Base-by-base conservation (phyloP, 2,888 invertebrate species). In the Automeris io region DNA sequence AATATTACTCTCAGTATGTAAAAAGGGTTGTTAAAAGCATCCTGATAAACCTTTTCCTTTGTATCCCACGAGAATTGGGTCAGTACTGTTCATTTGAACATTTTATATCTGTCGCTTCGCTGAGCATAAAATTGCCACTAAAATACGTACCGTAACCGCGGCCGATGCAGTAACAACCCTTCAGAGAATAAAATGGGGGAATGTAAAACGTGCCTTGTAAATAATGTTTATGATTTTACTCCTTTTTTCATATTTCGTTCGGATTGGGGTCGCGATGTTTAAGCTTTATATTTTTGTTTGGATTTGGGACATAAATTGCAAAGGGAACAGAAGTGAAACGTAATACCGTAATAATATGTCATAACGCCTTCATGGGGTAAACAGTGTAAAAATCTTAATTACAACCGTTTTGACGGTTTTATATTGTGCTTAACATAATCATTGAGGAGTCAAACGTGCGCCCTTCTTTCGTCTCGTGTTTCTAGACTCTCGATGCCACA, bases 71-170 rank as follows among this genome's bases (percentile, higher is more conserved):
- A 29, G 29, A 29, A 29, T 29, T 29, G 29, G 29, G 29, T 29
- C 29, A 16, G 8, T 16, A n/a, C 29, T 29, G 29, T 29, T 29
- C 29, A 29, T 29, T 29, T 29, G 29, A 29, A 29, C 29, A 29
- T 29, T 29, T 29, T 29, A 29, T 29, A 29, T 29, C 16, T 29
- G 29, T 29, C 29, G 29, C 29, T 29, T 29, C 16, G 29, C 16
- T 29, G 29, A 29, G 29, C 29, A 16, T 29, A 29, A 29, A 29
- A 29, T 29, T 29, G 29, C 29, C 24, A 34, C 23, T 34, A 34
- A 34, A 34, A 23, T 29, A 29, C 29, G 16, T 29, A 29, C 29
- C 6, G 16, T 12, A 22, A 34, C 34, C 34, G 34, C 34, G 7
- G 16, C 23, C 23, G 29, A 16, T 29, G 29, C 29, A 29, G 34